Base-by-base conservation (phyloP, 92 coral and sea anemone genomes). In the Paramuricea clavata region DNA sequence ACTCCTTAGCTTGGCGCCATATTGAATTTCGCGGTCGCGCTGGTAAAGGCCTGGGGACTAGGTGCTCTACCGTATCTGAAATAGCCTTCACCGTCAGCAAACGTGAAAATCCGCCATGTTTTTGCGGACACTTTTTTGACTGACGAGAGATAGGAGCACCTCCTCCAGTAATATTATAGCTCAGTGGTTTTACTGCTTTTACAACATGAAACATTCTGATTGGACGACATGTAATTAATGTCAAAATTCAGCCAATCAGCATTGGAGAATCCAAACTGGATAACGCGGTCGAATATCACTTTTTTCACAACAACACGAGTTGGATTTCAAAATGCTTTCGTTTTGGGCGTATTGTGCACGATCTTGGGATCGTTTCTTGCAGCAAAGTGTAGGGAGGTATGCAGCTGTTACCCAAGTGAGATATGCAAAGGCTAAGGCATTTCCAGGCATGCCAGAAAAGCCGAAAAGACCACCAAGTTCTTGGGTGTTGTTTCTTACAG, bases 401-500 rank as follows among this genome's bases (percentile, higher is more conserved):
- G 7, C 56, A 10, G 43, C 44, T 33, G 31, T 60, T 22, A 11
- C 60, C 31, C 84, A 59, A 49, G 71, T 56, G 35, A 59, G 84
- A 26, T 16, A 74, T n/a, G 32, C 50, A 56, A 44, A 12, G 44
- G 62, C 87, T n/a, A 74, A 22, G 6, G 16, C 36, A 15, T 10
- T 69, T 1, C 62, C 27, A n/a, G 49, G 68, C 34, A 16, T 82
- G 39, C 87, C 87, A 0, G 84, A 79, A 15, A 79, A 79, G 30
- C 98, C 98, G 34, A 92, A 90, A 60, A 83, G 88, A 72, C 98
- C 98, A 49, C 89, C 98, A n/a, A 86, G 91, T 23, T 26, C 81
- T 2, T 94, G 87, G 74, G 86, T 86, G 28, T 84, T 86, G 70
- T 94, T 94, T 71, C 84, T 94, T n/a, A 78, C 86, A 43, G 98